These are phyloP conservation scores for Drosophila bipectinata DNA, from an alignment of 1,140 invertebrate species.

Conservation along the genomic window DNA sequence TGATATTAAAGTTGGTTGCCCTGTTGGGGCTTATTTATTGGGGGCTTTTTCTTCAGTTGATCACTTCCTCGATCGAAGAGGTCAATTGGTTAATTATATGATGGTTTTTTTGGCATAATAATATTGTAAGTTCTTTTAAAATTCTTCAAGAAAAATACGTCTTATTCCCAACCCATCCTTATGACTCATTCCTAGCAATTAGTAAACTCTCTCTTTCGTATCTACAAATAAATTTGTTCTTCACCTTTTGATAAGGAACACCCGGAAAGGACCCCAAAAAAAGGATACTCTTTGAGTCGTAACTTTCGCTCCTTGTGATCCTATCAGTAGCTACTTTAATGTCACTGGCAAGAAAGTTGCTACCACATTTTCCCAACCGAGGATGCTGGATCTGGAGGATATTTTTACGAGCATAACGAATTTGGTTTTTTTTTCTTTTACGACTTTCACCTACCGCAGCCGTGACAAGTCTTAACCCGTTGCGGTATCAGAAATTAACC, in stretches of 20 bases:
- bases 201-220: slow-evolving; percentile 15
- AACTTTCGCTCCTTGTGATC: slow-evolving; percentile 37
- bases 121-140: not conserved
- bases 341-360: not conserved
- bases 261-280: slow-evolving; percentile 9
- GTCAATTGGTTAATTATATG: not conserved
- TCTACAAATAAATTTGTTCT: slow-evolving; percentile 28
- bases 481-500: slow-evolving; percentile 17
- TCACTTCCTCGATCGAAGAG: slow-evolving; percentile 3
- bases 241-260: slow-evolving; percentile 24
- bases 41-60: not conserved
- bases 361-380: not conserved
- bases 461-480: slow-evolving; percentile 58
- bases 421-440: slow-evolving; percentile 24
- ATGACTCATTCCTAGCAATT: slow-evolving; percentile 33
- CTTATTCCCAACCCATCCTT: not conserved
- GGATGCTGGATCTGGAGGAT: slow-evolving; percentile 15
- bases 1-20: slow-evolving; percentile 14
- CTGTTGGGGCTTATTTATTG: slow-evolving; percentile 27
- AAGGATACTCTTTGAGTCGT: slow-evolving; percentile 1
- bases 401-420: slow-evolving; percentile 74
- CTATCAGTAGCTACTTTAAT: slow-evolving; percentile 15
- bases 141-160: not conserved
- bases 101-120: not conserved
- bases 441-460: slow-evolving; percentile 76